phyloP scores from a whole-genome alignment of 2,888 invertebrate genomes.

The Agrotis clavis region DNA sequence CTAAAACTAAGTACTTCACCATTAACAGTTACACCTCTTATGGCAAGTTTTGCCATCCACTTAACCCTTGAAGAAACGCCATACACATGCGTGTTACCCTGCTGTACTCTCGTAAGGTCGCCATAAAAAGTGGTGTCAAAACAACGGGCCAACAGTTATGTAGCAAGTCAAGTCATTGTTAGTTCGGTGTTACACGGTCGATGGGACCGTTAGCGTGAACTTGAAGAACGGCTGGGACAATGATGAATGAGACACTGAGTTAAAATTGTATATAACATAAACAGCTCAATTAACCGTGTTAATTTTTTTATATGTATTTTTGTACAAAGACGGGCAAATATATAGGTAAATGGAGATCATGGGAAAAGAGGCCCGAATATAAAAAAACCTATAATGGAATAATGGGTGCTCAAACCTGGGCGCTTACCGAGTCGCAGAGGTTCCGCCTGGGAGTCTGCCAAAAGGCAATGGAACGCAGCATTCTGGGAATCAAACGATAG shows the following conservation, averaged over 20 bases:
- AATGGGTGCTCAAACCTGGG: too few species aligned
- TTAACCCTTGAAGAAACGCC: slow-evolving; percentile 1
- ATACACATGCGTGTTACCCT: slow-evolving; percentile 11
- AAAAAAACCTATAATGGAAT: too few species aligned
- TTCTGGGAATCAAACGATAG: too few species aligned
- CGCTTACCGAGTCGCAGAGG: too few species aligned
- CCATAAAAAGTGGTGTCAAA: slow-evolving; percentile 44
- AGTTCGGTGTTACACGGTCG: slow-evolving; percentile 19
- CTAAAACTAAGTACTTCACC: background rate
- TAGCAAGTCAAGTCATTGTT: slow-evolving; percentile 35
- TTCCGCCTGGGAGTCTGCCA: too few species aligned
- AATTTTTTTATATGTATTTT: too few species aligned
- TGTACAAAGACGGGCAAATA: too few species aligned
- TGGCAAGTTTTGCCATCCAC: slow-evolving; percentile 1
- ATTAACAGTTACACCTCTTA: slow-evolving; percentile 13
- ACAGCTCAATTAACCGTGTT: too few species aligned
- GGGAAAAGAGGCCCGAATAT: too few species aligned
- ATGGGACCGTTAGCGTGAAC: slow-evolving; percentile 42
- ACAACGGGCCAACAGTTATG: slow-evolving; percentile 59
- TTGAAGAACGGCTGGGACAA: slow-evolving; percentile 18
- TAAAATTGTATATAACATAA: background rate
- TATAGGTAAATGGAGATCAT: too few species aligned
- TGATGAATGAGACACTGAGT: background rate
- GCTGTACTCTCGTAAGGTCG: slow-evolving; percentile 7
- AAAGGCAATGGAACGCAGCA: too few species aligned